A percentile compares a stretch with the other conserved stretches of the same genome.
Conservation (phyloP, 2,113 vertebrate genomes). For the Romanogobio albipinnatus region DNA sequence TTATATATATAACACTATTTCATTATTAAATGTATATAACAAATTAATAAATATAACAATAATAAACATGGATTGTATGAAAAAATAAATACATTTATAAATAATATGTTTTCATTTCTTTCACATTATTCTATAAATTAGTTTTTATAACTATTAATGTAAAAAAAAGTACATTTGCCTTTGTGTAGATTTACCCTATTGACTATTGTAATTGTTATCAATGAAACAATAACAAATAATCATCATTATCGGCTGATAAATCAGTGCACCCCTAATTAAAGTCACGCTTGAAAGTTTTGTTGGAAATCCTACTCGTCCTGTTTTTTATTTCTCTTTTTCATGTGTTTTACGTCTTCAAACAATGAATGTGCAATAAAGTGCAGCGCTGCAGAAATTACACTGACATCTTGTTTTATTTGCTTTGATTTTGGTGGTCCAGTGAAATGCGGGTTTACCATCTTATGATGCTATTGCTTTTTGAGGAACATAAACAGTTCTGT, state of each 20-base stretch:
- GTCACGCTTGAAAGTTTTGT: background rate
- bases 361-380: background rate
- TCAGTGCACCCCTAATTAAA: background rate
- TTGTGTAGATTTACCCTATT: background rate
- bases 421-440: slow-evolving; percentile 2
- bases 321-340: background rate
- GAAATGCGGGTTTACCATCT: background rate
- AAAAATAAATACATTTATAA: no score
- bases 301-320: background rate
- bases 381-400: background rate
- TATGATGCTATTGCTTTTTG: background rate
- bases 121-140: no score
- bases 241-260: background rate
- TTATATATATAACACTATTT: no score
- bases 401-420: slow-evolving; percentile 12
- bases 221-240: no score
- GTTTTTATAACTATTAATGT: no score
- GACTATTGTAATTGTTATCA: background rate
- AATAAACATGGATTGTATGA: no score
- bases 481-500: background rate
- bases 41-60: no score
- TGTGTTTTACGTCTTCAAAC: slow-evolving; percentile 4
- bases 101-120: no score
- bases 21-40: no score
- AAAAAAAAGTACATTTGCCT: background rate